phyloP scores from a whole-genome alignment of 2,797 vertebrate species.

The Coranthus polyacanthus region DNA sequence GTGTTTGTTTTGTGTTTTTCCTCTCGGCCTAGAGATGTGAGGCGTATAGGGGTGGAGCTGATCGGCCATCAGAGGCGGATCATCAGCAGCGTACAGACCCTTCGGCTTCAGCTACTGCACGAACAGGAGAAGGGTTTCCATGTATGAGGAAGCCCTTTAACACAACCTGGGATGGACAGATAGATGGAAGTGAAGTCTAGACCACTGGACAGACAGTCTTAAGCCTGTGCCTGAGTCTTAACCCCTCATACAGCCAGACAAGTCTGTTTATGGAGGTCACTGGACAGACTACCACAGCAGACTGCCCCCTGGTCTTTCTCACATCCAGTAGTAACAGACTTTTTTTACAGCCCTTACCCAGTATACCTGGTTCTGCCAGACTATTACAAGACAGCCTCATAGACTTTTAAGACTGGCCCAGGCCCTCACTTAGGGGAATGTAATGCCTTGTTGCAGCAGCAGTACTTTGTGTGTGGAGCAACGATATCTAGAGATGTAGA shows the following conservation, averaged over 20 bases:
- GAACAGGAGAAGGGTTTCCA: slow-evolving; percentile 93
- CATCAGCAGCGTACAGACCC: slow-evolving; percentile 98
- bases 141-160: slow-evolving; percentile 87
- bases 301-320: slow-evolving; percentile 56
- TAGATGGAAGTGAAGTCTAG: slow-evolving; percentile 90
- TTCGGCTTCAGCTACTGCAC: slow-evolving; percentile 96
- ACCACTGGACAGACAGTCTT: slow-evolving; percentile 77
- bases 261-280: slow-evolving; percentile 46
- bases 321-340: slow-evolving; percentile 60
- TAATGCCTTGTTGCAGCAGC: slow-evolving; percentile 87
- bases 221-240: slow-evolving; percentile 91
- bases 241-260: slow-evolving; percentile 29
- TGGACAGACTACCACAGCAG: slow-evolving; percentile 62
- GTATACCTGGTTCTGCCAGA: slow-evolving; percentile 64
- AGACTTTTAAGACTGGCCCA: slow-evolving; percentile 72
- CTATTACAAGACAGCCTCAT: slow-evolving; percentile 55
- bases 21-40: slow-evolving; percentile 84
- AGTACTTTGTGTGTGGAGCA: slow-evolving; percentile 83
- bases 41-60: slow-evolving; percentile 86
- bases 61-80: slow-evolving; percentile 95
- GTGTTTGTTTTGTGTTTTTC: slow-evolving; percentile 40
- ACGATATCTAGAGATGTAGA: slow-evolving; percentile 88
- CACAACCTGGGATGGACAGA: slow-evolving; percentile 88
- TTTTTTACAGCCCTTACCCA: slow-evolving; percentile 67
- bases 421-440: slow-evolving; percentile 79